These are phyloP conservation scores for Hemitrygon akajei DNA, from an alignment of 2,797 vertebrate species.

Conservation along the genomic window DNA sequence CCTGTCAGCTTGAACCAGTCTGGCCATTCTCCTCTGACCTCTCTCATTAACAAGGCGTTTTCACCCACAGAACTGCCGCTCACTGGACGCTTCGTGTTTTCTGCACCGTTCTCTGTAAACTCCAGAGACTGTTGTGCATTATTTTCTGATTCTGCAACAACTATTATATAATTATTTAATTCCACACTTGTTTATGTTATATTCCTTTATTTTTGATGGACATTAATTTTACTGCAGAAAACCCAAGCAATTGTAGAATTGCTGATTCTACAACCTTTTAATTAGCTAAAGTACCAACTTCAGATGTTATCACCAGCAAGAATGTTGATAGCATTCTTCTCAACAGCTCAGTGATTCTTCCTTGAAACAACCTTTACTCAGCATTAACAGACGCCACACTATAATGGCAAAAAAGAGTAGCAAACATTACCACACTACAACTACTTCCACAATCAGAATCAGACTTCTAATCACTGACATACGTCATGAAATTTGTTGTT, in stretches of 20 bases:
- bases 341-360: background rate
- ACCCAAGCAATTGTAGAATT: background rate
- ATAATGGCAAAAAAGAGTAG: background rate
- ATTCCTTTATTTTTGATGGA: background rate
- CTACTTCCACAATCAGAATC: too few relatives aligned
- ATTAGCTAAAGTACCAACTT: background rate
- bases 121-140: background rate
- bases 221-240: background rate
- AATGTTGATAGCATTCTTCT: background rate
- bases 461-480: too few relatives aligned
- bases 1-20: too few relatives aligned
- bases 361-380: background rate
- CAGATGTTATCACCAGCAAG: background rate
- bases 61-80: too few relatives aligned
- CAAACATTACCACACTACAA: background rate
- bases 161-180: background rate
- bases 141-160: background rate
- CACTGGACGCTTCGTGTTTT: too few relatives aligned
- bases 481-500: too few relatives aligned
- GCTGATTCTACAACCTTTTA: background rate
- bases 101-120: too few relatives aligned
- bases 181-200: background rate
- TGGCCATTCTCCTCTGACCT: too few relatives aligned
- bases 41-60: too few relatives aligned
- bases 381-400: background rate